phyloP scores from a whole-genome alignment of 2,113 vertebrate species.

The Ranitomeya variabilis region DNA sequence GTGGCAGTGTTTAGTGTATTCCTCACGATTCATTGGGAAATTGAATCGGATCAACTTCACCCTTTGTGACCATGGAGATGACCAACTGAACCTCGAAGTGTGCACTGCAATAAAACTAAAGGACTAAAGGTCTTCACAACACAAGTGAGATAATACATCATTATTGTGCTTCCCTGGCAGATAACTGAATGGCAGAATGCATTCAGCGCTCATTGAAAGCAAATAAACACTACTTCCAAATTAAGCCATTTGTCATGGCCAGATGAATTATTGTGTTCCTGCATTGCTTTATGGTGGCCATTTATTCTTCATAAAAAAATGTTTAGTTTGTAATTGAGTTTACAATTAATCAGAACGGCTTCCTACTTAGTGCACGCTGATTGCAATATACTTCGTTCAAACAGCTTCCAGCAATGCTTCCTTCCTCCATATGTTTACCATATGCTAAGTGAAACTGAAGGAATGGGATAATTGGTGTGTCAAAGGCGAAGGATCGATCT shows the following conservation, averaged over 20 bases:
- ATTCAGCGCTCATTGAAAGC: neutral
- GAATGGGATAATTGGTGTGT: slow-evolving; percentile 36
- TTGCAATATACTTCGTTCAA: slow-evolving; percentile 63
- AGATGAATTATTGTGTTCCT: slow-evolving; percentile 29
- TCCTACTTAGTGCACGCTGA: slow-evolving; percentile 61
- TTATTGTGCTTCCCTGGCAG: neutral
- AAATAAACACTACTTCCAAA: slow-evolving; percentile 16
- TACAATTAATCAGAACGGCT: slow-evolving; percentile 64
- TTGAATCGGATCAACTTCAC: neutral
- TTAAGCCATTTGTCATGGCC: slow-evolving; percentile 36
- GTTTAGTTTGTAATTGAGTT: slow-evolving; percentile 63
- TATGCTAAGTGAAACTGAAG: slow-evolving; percentile 58
- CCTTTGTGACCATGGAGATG: neutral
- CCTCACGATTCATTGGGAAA: neutral
- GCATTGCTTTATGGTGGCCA: slow-evolving; percentile 14
- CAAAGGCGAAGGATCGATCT: neutral
- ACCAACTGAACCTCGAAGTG: neutral
- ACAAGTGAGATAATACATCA: slow-evolving; percentile 7
- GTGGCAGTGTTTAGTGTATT: too few species aligned
- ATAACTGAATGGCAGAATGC: neutral
- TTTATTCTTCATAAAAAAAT: slow-evolving; percentile 28
- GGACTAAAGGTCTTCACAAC: neutral
- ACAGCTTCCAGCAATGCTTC: slow-evolving; percentile 64
- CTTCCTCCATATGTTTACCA: slow-evolving; percentile 61
- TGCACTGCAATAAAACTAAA: neutral